Base-by-base conservation (phyloP, 1,140 invertebrate species). In the Bombus vancouverensis region DNA sequence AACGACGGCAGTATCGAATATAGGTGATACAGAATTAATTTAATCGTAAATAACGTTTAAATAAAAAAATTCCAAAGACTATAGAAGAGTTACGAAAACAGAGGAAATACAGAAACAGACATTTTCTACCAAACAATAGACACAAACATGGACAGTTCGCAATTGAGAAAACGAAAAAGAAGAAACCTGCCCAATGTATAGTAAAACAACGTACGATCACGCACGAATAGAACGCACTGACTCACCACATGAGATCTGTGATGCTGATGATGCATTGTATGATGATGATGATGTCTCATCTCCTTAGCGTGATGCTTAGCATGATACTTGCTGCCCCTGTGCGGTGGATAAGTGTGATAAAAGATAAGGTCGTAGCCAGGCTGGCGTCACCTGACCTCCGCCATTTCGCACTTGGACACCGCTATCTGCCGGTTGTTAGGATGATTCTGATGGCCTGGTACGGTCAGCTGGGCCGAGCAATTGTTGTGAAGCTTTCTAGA, bases 371-470 rank as follows among this genome's bases (percentile, higher is more conserved):
- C 93, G 76, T 94, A 93, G 87, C 93, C 94, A 71, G 94, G 93
- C 80, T 95, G 94, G 94, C 94, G 94, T 95, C 95, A 95, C 94
- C 94, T 95, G 71, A 95, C 93, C 85, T 95, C 95, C 13, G 84
- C 87, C n/a, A 95, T 93, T 42, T 89, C 90, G 85, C 94, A 93
- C 87, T 94, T 94, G 18, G 91, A 83, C 47, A 91, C 70, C 13
- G 72, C 85, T 70, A 91, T 90, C 62, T 92, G 92, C 59, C 87
- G 89, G 47, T 75, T 47, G 71, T 57, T 88, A 42, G 79, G 88
- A 39, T 87, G 87, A 25, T 73, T 81, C 79, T 86, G 77, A 37
- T 81, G 86, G 34, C 57, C 25, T 0, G 86, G 39, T 4, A 76
- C 65, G 10, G 72, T 81, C 76, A 90, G 15, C 2, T 68, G 53